Conservation (phyloP, 2,888 invertebrate genomes). For the Agrotis exclamationis region DNA sequence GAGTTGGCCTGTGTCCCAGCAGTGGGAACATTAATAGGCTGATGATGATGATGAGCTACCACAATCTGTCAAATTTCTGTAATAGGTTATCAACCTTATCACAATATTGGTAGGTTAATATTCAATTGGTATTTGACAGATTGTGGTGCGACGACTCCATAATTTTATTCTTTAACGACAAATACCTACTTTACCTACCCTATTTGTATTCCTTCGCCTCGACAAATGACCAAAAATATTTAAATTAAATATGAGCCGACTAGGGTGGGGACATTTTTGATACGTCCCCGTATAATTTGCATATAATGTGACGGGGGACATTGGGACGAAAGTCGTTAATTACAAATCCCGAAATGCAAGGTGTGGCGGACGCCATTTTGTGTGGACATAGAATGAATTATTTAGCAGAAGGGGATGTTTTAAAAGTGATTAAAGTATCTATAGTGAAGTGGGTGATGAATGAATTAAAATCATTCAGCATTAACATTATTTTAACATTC, state of each 20-base stretch:
- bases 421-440: background rate
- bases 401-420: constrained; percentile 3
- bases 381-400: constrained; percentile 24
- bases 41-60: too few species aligned
- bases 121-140: too few species aligned
- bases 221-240: constrained; percentile 41
- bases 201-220: background rate
- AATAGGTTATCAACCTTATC: too few species aligned
- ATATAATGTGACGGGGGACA: constrained; percentile 49
- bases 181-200: background rate
- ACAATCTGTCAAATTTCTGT: too few species aligned
- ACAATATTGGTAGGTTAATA: too few species aligned
- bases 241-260: constrained; percentile 41
- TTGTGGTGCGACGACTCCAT: too few species aligned
- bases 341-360: constrained; percentile 39
- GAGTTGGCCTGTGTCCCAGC: too few species aligned
- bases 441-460: background rate
- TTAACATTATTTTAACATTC: too few species aligned
- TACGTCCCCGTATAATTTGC: constrained; percentile 50
- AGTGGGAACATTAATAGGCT: too few species aligned
- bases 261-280: constrained; percentile 42
- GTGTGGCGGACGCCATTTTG: constrained; percentile 55
- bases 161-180: too few species aligned
- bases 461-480: background rate
- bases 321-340: constrained; percentile 29